Base-by-base conservation (phyloP, 2,797 vertebrate genomes). In the Arctocebus calabarensis region DNA sequence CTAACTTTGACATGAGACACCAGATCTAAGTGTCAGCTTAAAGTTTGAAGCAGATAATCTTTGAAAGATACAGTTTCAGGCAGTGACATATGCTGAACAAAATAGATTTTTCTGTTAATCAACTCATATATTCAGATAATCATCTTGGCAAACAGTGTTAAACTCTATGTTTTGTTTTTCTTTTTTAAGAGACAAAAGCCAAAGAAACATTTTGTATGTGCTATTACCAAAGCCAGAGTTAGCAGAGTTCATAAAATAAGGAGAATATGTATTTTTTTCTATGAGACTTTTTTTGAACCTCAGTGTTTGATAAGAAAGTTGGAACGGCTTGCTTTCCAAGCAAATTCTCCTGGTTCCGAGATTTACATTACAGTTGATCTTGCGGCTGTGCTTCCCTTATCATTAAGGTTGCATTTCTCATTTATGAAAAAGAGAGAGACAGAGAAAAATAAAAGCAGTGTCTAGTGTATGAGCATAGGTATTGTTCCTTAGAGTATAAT, bases 311-410 rank as follows among this genome's bases (percentile, higher is more conserved):
- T 37, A 83, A 79, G 11, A 73, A 83, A 71, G 57, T 66, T 92
- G 12, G 7, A 86, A 66, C 45, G 32, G 0, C 48, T 66, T 74
- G 9, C 1, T 61, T 5, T 94, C 32, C 37, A 55, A 62, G 29
- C 23, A 52, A 82, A 52, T 87, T 87, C 19, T 91, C 81, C 55
- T 68, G 62, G 70, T 77, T 81, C 87, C 81, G 74, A 88, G 37
- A 85, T 71, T 91, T 91, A 71, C 74, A 45, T 79, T 95, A 62
- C 6, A 88, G 40, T 64, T 13, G 8, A 70, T 88, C 32, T 75
- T 62, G 14, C 12, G 70, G 23, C 32, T 55, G 32, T 40, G 5
- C 55, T 95, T 88, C 79, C 32, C 16, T 78, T 79, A 75, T 40
- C 7, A 22, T 37, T 70, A 84, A 52, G 7, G 9, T 13, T 84